These are phyloP conservation scores for Metalampra italica DNA, from an alignment of 2,888 invertebrate species.

Conservation along the genomic window DNA sequence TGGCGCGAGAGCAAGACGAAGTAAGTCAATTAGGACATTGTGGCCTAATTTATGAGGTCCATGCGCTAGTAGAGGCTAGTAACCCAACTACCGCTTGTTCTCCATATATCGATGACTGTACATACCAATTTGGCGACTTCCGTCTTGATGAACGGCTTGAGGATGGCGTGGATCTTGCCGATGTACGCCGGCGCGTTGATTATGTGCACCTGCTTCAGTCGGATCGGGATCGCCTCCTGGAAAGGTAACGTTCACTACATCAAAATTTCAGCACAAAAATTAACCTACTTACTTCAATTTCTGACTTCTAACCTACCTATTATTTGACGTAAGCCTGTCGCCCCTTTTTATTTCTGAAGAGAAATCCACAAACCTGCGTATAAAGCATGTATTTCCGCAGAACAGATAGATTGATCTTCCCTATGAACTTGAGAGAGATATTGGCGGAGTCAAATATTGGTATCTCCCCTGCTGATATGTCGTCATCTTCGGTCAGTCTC, in stretches of 20 bases:
- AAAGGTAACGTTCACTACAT: constrained; percentile 16
- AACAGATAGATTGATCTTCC: constrained; percentile 80
- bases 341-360: no score
- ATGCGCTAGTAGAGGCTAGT: no score
- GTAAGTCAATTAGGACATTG: no score
- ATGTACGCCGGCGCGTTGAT: constrained; percentile 83
- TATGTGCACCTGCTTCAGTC: constrained; percentile 83
- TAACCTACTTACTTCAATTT: no score
- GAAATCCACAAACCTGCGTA: constrained; percentile 74
- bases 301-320: no score
- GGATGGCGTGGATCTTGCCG: constrained; percentile 80
- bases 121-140: constrained; percentile 83
- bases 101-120: background rate
- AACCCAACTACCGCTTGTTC: no score
- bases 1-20: no score
- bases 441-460: constrained; percentile 85
- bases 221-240: constrained; percentile 85
- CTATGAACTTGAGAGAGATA: constrained; percentile 80
- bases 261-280: background rate
- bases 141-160: constrained; percentile 83
- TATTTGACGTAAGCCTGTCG: no score
- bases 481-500: constrained; percentile 79
- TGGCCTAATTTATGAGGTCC: no score
- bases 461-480: constrained; percentile 82
- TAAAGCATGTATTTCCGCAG: constrained; percentile 85